phyloP scores from a whole-genome alignment of 2,888 invertebrate species.

The Limnephilus auricula region DNA sequence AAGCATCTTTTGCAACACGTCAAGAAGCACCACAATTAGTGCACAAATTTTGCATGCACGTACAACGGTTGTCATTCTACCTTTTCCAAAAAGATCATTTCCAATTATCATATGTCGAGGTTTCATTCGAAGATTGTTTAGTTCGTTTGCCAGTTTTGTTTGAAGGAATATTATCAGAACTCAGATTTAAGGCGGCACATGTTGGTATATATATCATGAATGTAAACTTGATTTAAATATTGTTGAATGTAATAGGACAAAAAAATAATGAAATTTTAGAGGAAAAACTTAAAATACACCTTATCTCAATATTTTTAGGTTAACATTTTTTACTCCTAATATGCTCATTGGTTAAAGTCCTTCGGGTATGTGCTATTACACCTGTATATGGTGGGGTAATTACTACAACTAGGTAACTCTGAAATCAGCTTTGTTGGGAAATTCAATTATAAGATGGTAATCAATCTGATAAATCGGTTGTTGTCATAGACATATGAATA shows the following conservation, averaged over 20 bases:
- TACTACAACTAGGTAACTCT: no score
- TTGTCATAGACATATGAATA: no score
- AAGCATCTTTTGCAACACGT: constrained; percentile 48
- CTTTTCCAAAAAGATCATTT: constrained; percentile 48
- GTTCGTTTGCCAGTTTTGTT: constrained; percentile 49
- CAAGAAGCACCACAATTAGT: constrained; percentile 49
- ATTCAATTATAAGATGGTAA: no score
- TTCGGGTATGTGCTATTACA: no score
- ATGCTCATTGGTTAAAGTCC: no score
- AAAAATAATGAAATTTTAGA: not conserved
- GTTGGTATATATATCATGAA: constrained; percentile 33
- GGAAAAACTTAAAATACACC: not conserved
- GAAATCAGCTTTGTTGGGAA: no score
- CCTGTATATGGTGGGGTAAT: no score
- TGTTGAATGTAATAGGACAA: not conserved
- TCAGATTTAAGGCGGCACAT: not conserved
- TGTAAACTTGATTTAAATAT: not conserved
- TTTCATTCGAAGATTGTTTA: constrained; percentile 47
- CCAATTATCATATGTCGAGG: constrained; percentile 40
- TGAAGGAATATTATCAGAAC: constrained; percentile 36
- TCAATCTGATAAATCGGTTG: no score
- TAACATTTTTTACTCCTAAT: no score
- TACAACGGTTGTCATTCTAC: constrained; percentile 47
- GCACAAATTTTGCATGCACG: constrained; percentile 38
- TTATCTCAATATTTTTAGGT: no score